phyloP scores from a whole-genome alignment of 37 sponge, comb jelly and placozoan genomes.

The Corticium candelabrum region DNA sequence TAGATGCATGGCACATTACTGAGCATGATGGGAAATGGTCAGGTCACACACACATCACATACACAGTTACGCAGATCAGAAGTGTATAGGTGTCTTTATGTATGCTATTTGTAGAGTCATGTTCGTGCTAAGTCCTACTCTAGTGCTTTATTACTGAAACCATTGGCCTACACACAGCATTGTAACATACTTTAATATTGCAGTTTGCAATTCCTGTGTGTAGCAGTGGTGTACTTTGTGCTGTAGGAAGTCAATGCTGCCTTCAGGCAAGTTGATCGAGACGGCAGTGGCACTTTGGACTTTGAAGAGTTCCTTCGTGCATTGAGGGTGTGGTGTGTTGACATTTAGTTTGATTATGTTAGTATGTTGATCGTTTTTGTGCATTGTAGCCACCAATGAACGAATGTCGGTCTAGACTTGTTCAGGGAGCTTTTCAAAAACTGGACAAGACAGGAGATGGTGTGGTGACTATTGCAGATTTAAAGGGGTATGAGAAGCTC shows the following conservation, averaged over 20 bases:
- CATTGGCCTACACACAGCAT: no score
- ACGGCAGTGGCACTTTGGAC: slow-evolving; percentile 56
- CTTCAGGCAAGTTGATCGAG: slow-evolving; percentile 69
- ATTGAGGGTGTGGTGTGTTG: slow-evolving; percentile 48
- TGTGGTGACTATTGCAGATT: slow-evolving; percentile 75
- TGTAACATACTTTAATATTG: no score
- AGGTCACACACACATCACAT: no score
- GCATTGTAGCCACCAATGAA: slow-evolving; percentile 84
- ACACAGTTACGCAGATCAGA: no score
- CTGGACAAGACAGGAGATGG: slow-evolving; percentile 93
- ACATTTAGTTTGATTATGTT: background rate
- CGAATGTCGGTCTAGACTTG: slow-evolving; percentile 36
- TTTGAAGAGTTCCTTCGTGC: slow-evolving; percentile 88
- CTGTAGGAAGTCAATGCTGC: slow-evolving; percentile 57
- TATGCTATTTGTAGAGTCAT: no score
- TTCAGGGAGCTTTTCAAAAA: slow-evolving; percentile 72
- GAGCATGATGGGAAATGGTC: no score
- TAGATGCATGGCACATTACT: no score
- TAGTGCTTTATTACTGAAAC: no score
- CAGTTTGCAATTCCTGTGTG: no score
- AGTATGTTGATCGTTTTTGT: background rate
- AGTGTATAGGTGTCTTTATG: no score
- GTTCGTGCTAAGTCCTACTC: no score
- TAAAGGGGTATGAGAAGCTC: slow-evolving; percentile 91
- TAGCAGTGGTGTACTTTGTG: no score